A percentile compares a stretch with the other conserved stretches of the same genome.
phyloP scores from a whole-genome alignment of 2,113 vertebrate genomes.

The Chloebia gouldiae region DNA sequence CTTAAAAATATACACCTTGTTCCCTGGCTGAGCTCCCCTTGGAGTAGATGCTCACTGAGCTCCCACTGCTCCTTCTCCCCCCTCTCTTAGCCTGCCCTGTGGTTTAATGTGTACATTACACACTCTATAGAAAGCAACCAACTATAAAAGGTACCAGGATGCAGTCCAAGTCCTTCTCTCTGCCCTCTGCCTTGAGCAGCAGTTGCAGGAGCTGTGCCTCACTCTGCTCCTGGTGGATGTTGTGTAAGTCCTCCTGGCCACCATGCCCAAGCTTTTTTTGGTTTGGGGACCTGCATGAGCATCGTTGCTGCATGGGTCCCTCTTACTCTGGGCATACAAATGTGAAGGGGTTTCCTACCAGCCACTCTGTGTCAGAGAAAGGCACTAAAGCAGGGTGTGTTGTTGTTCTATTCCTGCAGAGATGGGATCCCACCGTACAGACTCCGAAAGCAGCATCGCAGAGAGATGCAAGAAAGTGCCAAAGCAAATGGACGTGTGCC shows the following conservation, averaged over 20 bases:
- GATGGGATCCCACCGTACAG: conserved; percentile 94
- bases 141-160: conserved; percentile 45
- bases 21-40: not conserved
- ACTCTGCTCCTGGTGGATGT: accelerated
- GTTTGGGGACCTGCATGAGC: accelerated
- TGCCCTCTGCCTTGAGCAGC: not conserved
- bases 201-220: not conserved
- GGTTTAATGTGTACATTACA: conserved; percentile 26
- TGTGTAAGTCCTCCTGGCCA: not conserved
- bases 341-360: not conserved
- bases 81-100: not conserved
- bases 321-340: not conserved
- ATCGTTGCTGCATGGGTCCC: accelerated
- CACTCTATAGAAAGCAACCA: conserved; percentile 42
- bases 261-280: not conserved
- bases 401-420: conserved; percentile 69
- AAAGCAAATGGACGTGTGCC: conserved; percentile 97
- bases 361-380: not conserved
- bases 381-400: not conserved
- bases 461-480: conserved; percentile 98
- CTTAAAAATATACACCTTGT: not conserved
- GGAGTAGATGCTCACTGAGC: not conserved
- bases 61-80: not conserved
- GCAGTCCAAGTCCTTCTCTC: conserved; percentile 17
- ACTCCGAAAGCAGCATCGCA: conserved; percentile 93